These are phyloP conservation scores for Sarcophaga variegata DNA, from an alignment of 2,888 invertebrate genomes.

Conservation along the genomic window DNA sequence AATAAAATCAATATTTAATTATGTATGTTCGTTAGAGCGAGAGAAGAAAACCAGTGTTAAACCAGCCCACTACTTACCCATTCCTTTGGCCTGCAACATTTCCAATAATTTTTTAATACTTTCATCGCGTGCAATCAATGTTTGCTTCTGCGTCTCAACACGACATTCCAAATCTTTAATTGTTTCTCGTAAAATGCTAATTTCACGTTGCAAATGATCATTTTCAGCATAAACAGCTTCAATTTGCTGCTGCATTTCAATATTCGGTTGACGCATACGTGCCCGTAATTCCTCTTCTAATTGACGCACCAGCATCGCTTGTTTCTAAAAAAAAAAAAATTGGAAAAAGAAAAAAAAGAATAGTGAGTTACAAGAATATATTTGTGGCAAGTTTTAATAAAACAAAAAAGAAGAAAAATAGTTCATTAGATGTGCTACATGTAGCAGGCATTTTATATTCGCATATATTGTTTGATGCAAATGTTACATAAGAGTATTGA, in stretches of 20 bases:
- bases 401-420: not conserved
- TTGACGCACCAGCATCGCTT: slow-evolving; percentile 96
- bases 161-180: slow-evolving; percentile 98
- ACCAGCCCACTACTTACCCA: slow-evolving; percentile 87
- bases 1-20: not conserved
- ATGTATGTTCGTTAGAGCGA: not conserved
- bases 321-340: slow-evolving; percentile 86
- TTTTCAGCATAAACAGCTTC: slow-evolving; percentile 96
- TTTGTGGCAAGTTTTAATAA: slow-evolving; percentile 23
- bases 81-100: slow-evolving; percentile 98
- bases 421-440: slow-evolving; percentile 53
- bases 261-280: slow-evolving; percentile 93
- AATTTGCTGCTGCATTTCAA: slow-evolving; percentile 96
- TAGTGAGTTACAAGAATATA: slow-evolving; percentile 17
- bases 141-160: slow-evolving; percentile 99
- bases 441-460: not conserved
- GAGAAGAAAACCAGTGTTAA: slow-evolving; percentile 29
- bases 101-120: slow-evolving; percentile 99
- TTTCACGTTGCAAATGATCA: slow-evolving; percentile 96
- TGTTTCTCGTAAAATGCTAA: slow-evolving; percentile 95
- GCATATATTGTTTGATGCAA: not conserved
- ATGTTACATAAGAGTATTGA: not conserved
- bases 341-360: slow-evolving; percentile 2
- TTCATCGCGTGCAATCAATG: slow-evolving; percentile 96
- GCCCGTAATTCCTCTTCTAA: slow-evolving; percentile 95